Evolutionary conservation across 1,140 invertebrate genomes (phyloP), one percentile per base, ranked within the genome.

Genomic region (Lucilia cuprina): DNA sequence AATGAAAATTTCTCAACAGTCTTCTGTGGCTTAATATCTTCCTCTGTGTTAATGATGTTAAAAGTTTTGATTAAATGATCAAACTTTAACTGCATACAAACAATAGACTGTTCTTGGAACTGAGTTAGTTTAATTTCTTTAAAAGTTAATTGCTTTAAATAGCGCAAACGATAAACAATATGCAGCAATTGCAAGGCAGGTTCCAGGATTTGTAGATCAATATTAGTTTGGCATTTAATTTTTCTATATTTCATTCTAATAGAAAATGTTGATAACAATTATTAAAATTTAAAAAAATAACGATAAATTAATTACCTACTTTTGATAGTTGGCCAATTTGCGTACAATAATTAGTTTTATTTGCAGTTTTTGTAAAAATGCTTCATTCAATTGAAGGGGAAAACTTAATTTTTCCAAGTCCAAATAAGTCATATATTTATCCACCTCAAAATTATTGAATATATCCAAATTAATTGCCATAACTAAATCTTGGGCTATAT

Each of bases 381-480:
- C 47, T 35, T 84, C 83, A 78, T 84, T 84, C 2, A 84, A 7
- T 13, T 19, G 12, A 49, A 8, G 60, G 5, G 83, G 47, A 47
- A 55, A 50, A 34, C 7, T 35, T 47, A 50, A 5, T 8, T 60
- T 34, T 5, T n/a, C 85, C 9, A 88, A 75, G 1, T 82, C 82
- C 35, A 75, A 65, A 75, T 85, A 89, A 2, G 83, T 74, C 0
- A 74, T 3, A 78, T 86, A 89, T 55, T 19, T 84, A 3, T 86
- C 83, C 50, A 77, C n/a, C 12, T 87, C 78, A 17, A 35, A 21
- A 19, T 84, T 74, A 34, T 84, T 78, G n/a, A 87, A 85, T 2
- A 89, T 84, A 9, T 86, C 74, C 17, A 88, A 19, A 0, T 88
- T 86, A 9, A 89, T 49, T 9, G 86, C 86, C 9, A 78, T 78